phyloP scores from a whole-genome alignment of 2,888 invertebrate species.

The Syrista parreyssii region DNA sequence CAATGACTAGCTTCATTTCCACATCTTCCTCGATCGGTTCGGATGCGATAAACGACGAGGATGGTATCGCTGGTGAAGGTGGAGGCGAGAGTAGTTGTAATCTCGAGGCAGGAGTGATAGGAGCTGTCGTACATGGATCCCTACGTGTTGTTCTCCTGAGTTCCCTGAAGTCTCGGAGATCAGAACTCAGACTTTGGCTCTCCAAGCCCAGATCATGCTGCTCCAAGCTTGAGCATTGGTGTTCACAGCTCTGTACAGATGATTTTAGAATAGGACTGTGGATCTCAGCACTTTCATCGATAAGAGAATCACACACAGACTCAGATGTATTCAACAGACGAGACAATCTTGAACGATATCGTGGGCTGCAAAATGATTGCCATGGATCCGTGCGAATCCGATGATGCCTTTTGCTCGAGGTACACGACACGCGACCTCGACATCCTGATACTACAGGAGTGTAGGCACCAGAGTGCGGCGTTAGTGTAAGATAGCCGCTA shows the following conservation, averaged over 20 bases:
- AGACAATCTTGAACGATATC: slow-evolving; percentile 39
- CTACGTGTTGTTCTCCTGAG: slow-evolving; percentile 21
- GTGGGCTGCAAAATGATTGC: slow-evolving; percentile 34
- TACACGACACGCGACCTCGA: slow-evolving; percentile 22
- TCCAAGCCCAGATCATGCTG: neutral
- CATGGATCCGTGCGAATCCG: slow-evolving; percentile 37
- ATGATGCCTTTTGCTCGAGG: slow-evolving; percentile 21
- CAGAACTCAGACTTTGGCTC: neutral
- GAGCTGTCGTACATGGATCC: slow-evolving; percentile 34
- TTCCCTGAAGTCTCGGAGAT: slow-evolving; percentile 17
- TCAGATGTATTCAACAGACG: slow-evolving; percentile 33
- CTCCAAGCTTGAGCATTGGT: slow-evolving; percentile 15
- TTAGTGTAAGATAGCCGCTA: slow-evolving; percentile 50
- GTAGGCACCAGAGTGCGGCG: slow-evolving; percentile 41
- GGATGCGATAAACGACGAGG: slow-evolving; percentile 43
- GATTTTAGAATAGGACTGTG: neutral
- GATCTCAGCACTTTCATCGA: slow-evolving; percentile 25
- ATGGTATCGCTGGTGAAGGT: slow-evolving; percentile 47
- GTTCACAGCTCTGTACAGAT: slow-evolving; percentile 18
- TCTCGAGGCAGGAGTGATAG: slow-evolving; percentile 43
- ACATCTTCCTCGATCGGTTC: slow-evolving; percentile 45
- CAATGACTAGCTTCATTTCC: slow-evolving; percentile 51
- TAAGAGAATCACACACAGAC: slow-evolving; percentile 25
- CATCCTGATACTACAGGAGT: slow-evolving; percentile 34
- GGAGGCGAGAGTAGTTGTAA: slow-evolving; percentile 44